Evolutionary conservation across 2,113 vertebrate genomes (phyloP).

Genomic region (Varanus komodoensis): DNA sequence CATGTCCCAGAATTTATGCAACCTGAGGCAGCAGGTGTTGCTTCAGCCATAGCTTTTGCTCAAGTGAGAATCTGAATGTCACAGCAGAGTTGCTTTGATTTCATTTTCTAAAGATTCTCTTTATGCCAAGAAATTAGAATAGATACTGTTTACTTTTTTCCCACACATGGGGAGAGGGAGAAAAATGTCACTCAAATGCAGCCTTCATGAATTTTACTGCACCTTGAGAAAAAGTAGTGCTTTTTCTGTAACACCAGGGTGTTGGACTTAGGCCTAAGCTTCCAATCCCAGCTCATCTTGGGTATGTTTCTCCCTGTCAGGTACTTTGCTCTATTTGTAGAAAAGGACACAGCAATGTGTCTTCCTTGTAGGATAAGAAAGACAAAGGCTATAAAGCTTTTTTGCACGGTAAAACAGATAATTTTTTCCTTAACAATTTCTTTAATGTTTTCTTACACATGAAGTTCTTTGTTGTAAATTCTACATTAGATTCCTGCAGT

Average conservation of each 20-base stretch:
- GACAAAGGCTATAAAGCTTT: no score
- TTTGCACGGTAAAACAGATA: neutral
- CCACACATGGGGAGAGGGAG: neutral
- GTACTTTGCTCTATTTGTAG: neutral
- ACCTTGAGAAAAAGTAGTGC: neutral
- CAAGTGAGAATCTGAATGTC: neutral
- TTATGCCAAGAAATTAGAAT: neutral
- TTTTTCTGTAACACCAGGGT: neutral
- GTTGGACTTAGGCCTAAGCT: neutral
- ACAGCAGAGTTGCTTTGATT: neutral
- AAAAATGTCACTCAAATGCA: neutral
- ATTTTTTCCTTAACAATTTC: neutral
- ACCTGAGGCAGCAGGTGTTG: neutral
- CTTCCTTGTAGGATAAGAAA: neutral
- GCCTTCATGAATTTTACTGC: neutral
- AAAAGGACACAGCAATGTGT: neutral
- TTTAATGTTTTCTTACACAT: neutral
- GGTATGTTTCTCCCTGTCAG: neutral
- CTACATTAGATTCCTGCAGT: no score
- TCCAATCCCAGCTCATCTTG: neutral
- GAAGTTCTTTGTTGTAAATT: neutral
- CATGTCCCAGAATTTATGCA: neutral
- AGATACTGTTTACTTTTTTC: neutral
- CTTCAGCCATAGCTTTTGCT: neutral
- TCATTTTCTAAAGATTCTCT: neutral